Conservation (phyloP, 2,113 vertebrate genomes). For the Bucco capensis region DNA sequence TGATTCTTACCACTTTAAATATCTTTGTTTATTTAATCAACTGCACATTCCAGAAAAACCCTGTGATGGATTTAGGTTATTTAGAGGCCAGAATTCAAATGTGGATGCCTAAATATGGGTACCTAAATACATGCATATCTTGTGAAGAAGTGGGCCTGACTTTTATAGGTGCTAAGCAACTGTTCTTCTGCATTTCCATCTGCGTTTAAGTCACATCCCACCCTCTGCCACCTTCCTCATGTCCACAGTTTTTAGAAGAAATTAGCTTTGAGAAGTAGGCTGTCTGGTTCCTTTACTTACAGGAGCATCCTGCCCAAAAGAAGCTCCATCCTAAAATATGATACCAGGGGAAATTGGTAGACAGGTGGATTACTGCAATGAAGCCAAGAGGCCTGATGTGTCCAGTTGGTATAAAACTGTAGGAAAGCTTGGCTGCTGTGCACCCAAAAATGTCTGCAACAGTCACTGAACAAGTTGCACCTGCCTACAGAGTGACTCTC, state of each 20-base stretch:
- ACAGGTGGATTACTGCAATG: neutral
- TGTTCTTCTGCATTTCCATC: conserved; percentile 44
- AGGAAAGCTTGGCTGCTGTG: neutral
- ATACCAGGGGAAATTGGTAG: neutral
- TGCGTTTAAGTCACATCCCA: conserved; percentile 43
- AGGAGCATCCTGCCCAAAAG: neutral
- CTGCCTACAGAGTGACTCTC: neutral
- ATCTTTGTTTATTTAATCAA: neutral
- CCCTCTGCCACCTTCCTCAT: conserved; percentile 37
- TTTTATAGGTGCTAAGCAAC: conserved; percentile 60
- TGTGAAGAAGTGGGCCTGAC: conserved; percentile 55
- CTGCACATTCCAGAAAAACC: neutral
- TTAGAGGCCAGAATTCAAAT: neutral
- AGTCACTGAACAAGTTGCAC: neutral
- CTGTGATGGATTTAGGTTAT: neutral
- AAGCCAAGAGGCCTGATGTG: neutral
- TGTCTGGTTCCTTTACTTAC: neutral
- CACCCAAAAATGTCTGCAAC: neutral
- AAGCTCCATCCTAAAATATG: neutral
- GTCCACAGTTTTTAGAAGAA: neutral
- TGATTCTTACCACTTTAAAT: neutral
- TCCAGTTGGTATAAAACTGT: neutral
- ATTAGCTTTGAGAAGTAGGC: neutral
- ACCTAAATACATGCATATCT: neutral
- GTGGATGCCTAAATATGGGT: neutral